A percentile compares a stretch with the other conserved stretches of the same genome.
These are phyloP conservation scores for Macrophya annulata DNA, from an alignment of 2,888 invertebrate genomes.

Conservation along the genomic window DNA sequence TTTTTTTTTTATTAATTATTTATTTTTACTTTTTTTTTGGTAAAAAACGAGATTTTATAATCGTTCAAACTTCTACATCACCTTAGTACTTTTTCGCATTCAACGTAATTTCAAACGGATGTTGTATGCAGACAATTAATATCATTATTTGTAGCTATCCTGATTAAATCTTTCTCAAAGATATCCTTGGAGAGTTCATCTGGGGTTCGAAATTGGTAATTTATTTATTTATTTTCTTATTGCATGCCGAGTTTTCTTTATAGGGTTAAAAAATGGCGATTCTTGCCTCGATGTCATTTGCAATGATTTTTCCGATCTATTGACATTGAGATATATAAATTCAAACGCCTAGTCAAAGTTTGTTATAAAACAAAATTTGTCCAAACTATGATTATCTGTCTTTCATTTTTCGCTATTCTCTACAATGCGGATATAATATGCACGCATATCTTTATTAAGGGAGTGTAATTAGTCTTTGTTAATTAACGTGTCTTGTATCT, in stretches of 20 bases:
- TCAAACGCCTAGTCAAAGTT: background rate
- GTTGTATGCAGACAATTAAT: background rate
- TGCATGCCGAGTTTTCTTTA: background rate
- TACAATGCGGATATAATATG: background rate
- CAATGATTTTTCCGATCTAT: background rate
- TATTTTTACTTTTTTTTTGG: too few species aligned
- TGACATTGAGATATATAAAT: constrained; percentile 4
- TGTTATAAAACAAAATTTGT: background rate
- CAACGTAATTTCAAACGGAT: constrained; percentile 9
- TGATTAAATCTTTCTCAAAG: background rate
- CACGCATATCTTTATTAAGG: background rate
- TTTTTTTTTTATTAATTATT: background rate
- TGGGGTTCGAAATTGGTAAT: background rate
- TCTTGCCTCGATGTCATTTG: constrained; percentile 1
- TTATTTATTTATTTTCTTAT: background rate
- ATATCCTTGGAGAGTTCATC: background rate
- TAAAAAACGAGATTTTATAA: constrained; percentile 5
- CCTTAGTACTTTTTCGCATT: too few species aligned
- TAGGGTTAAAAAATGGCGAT: background rate
- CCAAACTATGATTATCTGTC: background rate
- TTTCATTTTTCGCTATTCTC: background rate
- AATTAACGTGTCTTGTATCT: background rate
- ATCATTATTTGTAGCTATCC: constrained; percentile 5
- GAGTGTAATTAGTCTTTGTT: background rate
- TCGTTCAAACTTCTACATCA: constrained; percentile 5